Evolutionary conservation across 2,888 invertebrate genomes (phyloP), one percentile per base, ranked within the genome.

Genomic region (Cephonodes hylas): DNA sequence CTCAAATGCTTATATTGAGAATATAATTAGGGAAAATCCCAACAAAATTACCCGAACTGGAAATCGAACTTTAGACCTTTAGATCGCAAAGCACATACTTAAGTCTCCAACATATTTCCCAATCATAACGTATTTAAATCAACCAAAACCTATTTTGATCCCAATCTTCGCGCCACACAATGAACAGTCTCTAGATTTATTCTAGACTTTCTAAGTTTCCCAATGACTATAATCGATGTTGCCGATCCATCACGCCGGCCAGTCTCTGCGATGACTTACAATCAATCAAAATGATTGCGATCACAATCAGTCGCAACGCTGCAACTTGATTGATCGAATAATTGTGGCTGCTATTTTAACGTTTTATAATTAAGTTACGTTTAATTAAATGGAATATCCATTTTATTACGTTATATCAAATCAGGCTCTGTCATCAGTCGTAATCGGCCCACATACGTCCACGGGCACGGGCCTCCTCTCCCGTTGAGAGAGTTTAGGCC

Each of bases 191-290:
- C 48, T 31, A 53, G 53, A 44, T 44, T 44, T 44, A 20, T 44
- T 53, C 53, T 53, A 53, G 53, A 53, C 53, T 53, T 53, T 53
- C 53, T 53, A 53, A 53, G 53, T 53, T 53, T 53, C 27, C 18
- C 53, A 53, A 53, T 31, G 31, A 18, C 3, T 53, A 31, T 31
- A 31, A 31, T 48, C 48, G 48, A 48, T 48, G 27, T 18, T 18
- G 27, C 27, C 53, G 53, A 53, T 53, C 53, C 53, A 53, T 53
- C 53, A 53, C 48, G 48, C 53, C 15, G n/a, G 20, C 44, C 44
- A 18, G 44, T 44, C 44, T 48, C 48, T 8, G 15, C 53, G 53
- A 53, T 53, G 53, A 53, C 27, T 31, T 18, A 53, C 18, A 31
- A 53, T 53, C 53, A 53, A 53, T 53, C 53, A 53, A 53, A 27